These are phyloP conservation scores for Patella depressa DNA, from an alignment of 2,888 invertebrate genomes.

Conservation along the genomic window DNA sequence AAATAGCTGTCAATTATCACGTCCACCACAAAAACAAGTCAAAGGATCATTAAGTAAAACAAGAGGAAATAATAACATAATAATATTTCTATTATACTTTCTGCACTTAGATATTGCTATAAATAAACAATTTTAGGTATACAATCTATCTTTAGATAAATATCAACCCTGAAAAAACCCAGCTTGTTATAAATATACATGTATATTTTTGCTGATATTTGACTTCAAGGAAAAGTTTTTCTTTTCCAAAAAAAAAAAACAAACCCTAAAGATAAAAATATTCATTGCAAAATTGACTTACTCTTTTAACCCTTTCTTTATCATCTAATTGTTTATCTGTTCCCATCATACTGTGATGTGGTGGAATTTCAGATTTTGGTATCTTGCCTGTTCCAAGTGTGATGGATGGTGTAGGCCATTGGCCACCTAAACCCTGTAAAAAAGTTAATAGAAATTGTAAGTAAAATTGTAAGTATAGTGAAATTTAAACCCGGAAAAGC, in stretches of 20 bases:
- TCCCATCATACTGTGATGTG: constrained; percentile 17
- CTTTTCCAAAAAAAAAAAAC: neutral
- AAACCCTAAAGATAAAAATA: neutral
- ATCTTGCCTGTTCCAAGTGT: constrained; percentile 54
- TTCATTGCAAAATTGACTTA: constrained; percentile 15
- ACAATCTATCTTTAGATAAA: no score
- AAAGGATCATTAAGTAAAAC: no score
- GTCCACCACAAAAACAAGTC: no score
- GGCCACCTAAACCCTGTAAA: constrained; percentile 31
- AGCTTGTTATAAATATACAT: neutral
- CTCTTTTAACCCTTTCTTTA: constrained; percentile 35
- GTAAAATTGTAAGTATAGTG: no score
- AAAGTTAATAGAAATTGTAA: neutral
- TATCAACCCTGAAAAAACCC: no score
- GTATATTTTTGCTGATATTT: neutral
- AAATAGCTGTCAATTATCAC: no score
- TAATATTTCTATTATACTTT: no score
- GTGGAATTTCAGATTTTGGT: constrained; percentile 44
- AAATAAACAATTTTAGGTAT: no score
- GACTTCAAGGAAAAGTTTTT: no score
- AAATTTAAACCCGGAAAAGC: no score
- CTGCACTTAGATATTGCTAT: no score
- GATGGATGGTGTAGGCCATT: constrained; percentile 53
- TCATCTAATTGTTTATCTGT: constrained; percentile 25
- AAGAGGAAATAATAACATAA: neutral